Conservation (phyloP, 2,888 invertebrate genomes). For the Mechanitis mazaeus region DNA sequence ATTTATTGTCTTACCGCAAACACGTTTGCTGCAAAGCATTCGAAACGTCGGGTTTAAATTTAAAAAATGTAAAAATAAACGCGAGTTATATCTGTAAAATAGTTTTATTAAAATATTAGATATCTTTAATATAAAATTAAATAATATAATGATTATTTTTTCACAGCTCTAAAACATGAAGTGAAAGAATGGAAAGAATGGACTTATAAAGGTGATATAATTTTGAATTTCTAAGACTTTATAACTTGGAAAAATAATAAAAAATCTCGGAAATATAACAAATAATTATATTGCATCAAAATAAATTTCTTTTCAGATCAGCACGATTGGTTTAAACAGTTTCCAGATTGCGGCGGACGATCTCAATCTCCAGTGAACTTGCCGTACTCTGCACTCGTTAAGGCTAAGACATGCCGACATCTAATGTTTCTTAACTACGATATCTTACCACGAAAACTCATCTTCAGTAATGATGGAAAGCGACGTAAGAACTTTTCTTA, state of each 20-base stretch:
- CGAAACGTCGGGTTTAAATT: no score
- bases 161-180: neutral
- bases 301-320: conserved; percentile 40
- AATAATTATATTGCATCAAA: no score
- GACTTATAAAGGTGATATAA: conserved; percentile 41
- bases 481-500: conserved; percentile 35
- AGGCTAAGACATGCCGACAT: conserved; percentile 37
- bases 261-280: no score
- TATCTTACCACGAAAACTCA: conserved; percentile 35
- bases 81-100: no score
- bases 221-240: conserved; percentile 14
- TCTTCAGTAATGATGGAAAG: conserved; percentile 41
- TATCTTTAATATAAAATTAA: neutral
- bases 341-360: conserved; percentile 43
- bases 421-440: conserved; percentile 49
- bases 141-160: neutral
- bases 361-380: conserved; percentile 57
- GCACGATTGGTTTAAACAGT: conserved; percentile 39
- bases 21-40: no score
- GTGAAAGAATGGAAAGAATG: conserved; percentile 22
- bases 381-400: conserved; percentile 40
- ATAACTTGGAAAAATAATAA: neutral
- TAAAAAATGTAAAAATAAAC: no score
- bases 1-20: no score
- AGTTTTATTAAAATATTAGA: no score